Evolutionary conservation across 2,888 invertebrate species (phyloP), one percentile per base, ranked within the genome.

Genomic region (Drosophila tripunctata): DNA sequence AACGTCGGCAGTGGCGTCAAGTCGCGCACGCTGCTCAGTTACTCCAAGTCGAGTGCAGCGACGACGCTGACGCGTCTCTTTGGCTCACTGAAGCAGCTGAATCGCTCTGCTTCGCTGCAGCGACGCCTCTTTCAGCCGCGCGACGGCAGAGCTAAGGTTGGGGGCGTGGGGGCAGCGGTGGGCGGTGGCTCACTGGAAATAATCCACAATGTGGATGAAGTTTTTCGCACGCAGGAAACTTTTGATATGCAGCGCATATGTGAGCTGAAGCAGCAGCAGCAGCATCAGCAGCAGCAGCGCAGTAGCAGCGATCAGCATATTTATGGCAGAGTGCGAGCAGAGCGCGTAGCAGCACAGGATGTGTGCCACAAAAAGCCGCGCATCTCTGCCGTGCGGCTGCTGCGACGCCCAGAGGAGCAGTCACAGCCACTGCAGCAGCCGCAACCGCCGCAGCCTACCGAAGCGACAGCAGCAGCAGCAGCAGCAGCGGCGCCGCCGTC

Each of bases 121-220:
- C 71, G 83, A 4, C 71, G 70, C 10, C 48, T 81, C 10, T 78
- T 73, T 31, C 78, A 67, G 17, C n/a, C n/a, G n/a, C 48, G 55
- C 8, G 66, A 67, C 22, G 48, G 14, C 22, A 51, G 31, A 17
- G 1, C 30, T 15, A n/a, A 21, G 30, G 22, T 17, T 22, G 22
- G 19, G n/a, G 43, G 38, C 31, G n/a, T n/a, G 38, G 55, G n/a
- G 45, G 33, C 15, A 41, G 43, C 36, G 17, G 56, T 24, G 27
- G 52, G 52, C 2, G 63, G 72, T 0, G 78, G 81, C 10, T 85
- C 86, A 1, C 67, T 90, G 41, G 88, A 90, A 56, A 91, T 91
- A 21, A 83, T 91, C 17, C 91, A 91, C 71, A 90, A 91, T 68
- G 90, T 91, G 35, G 90, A 89, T 33, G 90, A 89, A 52, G 90